Evolutionary conservation across 2,797 vertebrate species (phyloP), one percentile per base, ranked within the genome.

Genomic region (Arctocebus calabarensis): DNA sequence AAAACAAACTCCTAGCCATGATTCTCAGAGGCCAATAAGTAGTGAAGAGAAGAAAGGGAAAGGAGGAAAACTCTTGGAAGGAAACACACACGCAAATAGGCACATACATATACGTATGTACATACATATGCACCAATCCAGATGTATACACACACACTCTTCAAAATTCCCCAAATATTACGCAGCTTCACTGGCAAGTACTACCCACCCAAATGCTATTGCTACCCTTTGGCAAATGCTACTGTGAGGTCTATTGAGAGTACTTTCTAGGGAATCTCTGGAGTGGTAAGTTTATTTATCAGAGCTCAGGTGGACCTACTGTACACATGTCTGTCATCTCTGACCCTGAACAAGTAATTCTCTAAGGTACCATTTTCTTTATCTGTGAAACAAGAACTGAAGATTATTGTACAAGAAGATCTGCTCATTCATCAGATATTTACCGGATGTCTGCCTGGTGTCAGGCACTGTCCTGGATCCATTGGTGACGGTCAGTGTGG

Each of bases 361-460:
- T 84, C 37, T 48, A 73, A 66, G 37, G 17, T 57, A 48, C 55
- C 0, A 20, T 37, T 20, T 94, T 94, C 71, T 48, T 66, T 61
- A 48, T 9, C 27, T 62, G 16, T 77, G 20, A 75, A 88, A 87
- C 5, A 40, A 55, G 9, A 43, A 78, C n/a, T 23, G 43, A 20
- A n/a, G 40, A 22, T 13, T 43, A 10, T 19, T 2, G 11, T 59
- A 52, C 32, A 3, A 23, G 59, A 29, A 74, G 66, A 79, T 40
- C 10, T 0, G 0, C 19, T 25, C 11, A 1, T 32, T 66, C 27
- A 16, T 70, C 27, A 52, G 25, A 16, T 83, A 55, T 32, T 59
- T 23, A 48, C 7, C 1, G 5, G 43, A 34, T 0, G 1, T 55
- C 20, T 0, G 1, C 27, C 74, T 17, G 10, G n/a, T 20, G 9